Evolutionary conservation across 2,113 vertebrate species (phyloP).

Genomic region (Tylochromis polylepis): DNA sequence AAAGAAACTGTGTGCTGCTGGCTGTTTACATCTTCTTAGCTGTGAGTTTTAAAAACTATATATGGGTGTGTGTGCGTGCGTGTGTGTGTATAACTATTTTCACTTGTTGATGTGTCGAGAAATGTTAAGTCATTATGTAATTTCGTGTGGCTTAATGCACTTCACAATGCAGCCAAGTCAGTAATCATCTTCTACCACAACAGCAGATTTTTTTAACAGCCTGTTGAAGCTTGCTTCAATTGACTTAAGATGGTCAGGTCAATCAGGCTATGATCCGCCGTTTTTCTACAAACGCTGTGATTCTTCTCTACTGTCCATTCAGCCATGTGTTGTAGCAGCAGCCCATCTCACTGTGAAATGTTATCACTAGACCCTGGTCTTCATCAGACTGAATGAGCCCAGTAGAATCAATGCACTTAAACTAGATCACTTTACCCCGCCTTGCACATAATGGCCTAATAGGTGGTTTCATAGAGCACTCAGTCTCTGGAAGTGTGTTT

Average conservation of each 20-base stretch:
- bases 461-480: constrained; percentile 20
- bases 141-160: constrained; percentile 28
- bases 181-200: constrained; percentile 36
- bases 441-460: constrained; percentile 37
- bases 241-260: not conserved
- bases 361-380: constrained; percentile 42
- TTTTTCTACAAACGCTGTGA: not conserved
- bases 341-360: constrained; percentile 34
- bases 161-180: constrained; percentile 25
- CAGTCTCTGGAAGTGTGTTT: not conserved
- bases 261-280: constrained; percentile 4
- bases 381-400: constrained; percentile 42
- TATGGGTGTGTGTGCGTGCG: not conserved
- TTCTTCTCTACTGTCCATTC: not conserved
- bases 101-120: constrained; percentile 25
- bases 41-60: constrained; percentile 5
- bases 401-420: constrained; percentile 49
- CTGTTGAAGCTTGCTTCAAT: not conserved
- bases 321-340: not conserved
- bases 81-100: not conserved
- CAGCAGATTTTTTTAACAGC: constrained; percentile 10
- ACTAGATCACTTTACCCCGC: constrained; percentile 50
- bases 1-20: constrained; percentile 24
- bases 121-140: not conserved
- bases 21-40: constrained; percentile 42